phyloP scores from a whole-genome alignment of 2,888 invertebrate species.

The Archaeoteleia sp. region DNA sequence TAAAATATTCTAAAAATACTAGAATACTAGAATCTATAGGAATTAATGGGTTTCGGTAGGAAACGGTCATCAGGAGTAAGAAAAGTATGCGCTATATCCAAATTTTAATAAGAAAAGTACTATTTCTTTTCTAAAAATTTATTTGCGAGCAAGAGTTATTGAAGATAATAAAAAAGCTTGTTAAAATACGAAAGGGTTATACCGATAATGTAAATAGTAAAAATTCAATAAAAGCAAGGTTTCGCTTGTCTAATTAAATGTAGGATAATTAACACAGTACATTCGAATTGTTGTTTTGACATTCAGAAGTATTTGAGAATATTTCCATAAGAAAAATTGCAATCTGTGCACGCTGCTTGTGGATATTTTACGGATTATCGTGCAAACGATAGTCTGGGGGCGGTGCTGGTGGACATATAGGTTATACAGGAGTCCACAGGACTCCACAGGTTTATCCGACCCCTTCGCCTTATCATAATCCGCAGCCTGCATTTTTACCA shows the following conservation, averaged over 20 bases:
- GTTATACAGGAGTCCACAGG: slow-evolving; percentile 71
- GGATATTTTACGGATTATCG: slow-evolving; percentile 62
- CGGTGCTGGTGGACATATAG: slow-evolving; percentile 69
- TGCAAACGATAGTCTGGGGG: slow-evolving; percentile 67
- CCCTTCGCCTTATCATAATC: slow-evolving; percentile 72
- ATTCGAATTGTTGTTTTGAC: slow-evolving; percentile 11
- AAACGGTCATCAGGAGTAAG: too few species aligned
- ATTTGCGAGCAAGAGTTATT: too few species aligned
- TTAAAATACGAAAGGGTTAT: too few species aligned
- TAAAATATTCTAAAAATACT: too few species aligned
- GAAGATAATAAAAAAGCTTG: too few species aligned
- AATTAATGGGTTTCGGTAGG: too few species aligned
- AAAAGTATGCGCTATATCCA: too few species aligned
- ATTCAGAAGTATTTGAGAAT: slow-evolving; percentile 41
- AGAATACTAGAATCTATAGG: too few species aligned
- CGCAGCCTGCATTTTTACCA: slow-evolving; percentile 74
- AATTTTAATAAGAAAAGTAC: too few species aligned
- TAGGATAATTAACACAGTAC: not conserved
- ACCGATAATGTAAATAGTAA: too few species aligned
- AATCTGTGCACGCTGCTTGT: slow-evolving; percentile 70
- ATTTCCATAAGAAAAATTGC: slow-evolving; percentile 49
- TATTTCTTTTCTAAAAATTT: too few species aligned
- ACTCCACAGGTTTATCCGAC: slow-evolving; percentile 73
- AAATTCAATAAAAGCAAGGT: not conserved
- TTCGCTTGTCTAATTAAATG: not conserved